phyloP scores from a whole-genome alignment of 1,140 invertebrate genomes.

The Drosophila novamexicana region DNA sequence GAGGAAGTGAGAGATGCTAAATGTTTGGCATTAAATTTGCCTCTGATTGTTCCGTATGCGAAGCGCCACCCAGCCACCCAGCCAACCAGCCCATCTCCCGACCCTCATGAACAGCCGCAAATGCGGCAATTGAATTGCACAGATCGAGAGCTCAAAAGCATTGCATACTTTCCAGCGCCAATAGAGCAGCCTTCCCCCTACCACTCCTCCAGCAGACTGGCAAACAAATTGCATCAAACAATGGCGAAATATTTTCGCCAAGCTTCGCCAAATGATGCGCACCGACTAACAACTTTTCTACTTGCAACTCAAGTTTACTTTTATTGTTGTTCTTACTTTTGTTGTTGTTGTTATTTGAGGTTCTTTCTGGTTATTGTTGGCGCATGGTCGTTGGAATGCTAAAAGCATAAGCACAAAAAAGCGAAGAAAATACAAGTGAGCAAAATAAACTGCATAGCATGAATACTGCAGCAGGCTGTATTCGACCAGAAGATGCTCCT shows the following conservation, averaged over 20 bases:
- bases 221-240: conserved; percentile 59
- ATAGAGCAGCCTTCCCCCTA: conserved; percentile 10
- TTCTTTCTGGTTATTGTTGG: conserved; percentile 18
- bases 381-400: conserved; percentile 30
- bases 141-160: conserved; percentile 70
- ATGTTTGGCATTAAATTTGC: conserved; percentile 53
- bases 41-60: conserved; percentile 7
- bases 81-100: no score
- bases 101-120: conserved; percentile 43
- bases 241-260: conserved; percentile 66
- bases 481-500: conserved; percentile 1
- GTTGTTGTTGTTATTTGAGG: conserved; percentile 23
- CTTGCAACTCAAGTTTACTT: conserved; percentile 64
- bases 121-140: conserved; percentile 69
- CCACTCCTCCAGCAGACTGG: neutral
- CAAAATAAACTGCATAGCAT: conserved; percentile 45
- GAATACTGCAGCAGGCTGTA: neutral
- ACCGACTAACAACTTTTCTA: conserved; percentile 45
- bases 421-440: conserved; percentile 16
- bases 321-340: conserved; percentile 26
- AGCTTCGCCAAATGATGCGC: conserved; percentile 40
- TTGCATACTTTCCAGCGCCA: conserved; percentile 65
- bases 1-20: conserved; percentile 13
- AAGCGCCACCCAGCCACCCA: neutral
- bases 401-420: conserved; percentile 41